Conservation (phyloP, 2,113 vertebrate genomes). For the Variabilichromis moorii region DNA sequence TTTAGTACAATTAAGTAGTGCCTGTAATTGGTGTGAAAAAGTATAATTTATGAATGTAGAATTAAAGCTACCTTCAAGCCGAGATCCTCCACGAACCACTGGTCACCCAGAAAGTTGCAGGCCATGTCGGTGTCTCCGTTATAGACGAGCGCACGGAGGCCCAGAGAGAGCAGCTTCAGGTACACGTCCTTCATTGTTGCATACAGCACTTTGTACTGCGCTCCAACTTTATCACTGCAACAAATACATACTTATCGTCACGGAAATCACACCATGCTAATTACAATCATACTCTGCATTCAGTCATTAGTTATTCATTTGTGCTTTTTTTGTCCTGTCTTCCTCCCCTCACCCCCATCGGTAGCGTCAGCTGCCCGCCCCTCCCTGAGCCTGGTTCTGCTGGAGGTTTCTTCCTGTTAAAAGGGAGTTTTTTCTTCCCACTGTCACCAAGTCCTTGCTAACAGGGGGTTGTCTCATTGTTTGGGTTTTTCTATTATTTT, state of each 20-base stretch:
- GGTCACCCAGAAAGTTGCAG: conserved; percentile 75
- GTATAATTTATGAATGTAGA: not conserved
- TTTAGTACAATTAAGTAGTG: not conserved
- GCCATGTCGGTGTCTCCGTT: conserved; percentile 78
- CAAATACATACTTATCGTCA: not conserved
- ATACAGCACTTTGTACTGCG: conserved; percentile 42
- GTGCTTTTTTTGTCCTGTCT: not conserved
- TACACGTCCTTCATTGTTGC: conserved; percentile 58
- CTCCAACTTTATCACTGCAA: conserved; percentile 55
- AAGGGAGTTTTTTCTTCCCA: not conserved
- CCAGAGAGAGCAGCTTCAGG: conserved; percentile 63
- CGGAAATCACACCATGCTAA: not conserved
- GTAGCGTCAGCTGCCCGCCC: not conserved
- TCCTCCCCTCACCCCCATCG: not conserved
- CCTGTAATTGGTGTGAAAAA: not conserved
- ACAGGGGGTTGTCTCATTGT: not conserved
- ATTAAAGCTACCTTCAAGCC: conserved; percentile 45
- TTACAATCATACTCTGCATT: not conserved
- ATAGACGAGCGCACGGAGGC: conserved; percentile 66
- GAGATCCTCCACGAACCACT: conserved; percentile 74
- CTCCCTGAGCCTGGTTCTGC: not conserved
- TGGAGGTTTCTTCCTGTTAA: not conserved
- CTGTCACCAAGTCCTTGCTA: not conserved
- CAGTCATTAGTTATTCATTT: not conserved
- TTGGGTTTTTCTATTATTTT: not conserved